Evolutionary conservation across 2,113 vertebrate species (phyloP).

Genomic region (Chloroceryle aenea): DNA sequence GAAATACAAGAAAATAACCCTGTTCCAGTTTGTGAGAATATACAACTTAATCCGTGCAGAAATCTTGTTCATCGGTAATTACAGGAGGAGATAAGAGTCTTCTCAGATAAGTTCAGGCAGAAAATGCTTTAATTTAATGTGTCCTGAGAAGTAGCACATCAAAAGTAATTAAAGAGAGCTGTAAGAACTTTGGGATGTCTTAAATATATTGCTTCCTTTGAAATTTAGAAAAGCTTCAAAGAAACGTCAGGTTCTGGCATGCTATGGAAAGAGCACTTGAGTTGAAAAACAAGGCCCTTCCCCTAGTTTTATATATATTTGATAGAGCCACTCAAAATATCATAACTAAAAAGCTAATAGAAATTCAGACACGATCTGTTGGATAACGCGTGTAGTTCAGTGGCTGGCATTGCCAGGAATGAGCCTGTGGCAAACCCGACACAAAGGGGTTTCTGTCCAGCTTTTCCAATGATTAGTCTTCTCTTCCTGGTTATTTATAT

Average conservation of each 20-base stretch:
- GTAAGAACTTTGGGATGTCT: slow-evolving; percentile 18
- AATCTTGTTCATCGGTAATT: slow-evolving; percentile 60
- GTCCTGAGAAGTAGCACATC: slow-evolving; percentile 30
- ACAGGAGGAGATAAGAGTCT: slow-evolving; percentile 26
- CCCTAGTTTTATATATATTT: slow-evolving; percentile 5
- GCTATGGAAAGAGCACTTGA: not conserved
- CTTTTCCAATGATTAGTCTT: slow-evolving; percentile 28
- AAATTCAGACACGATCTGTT: not conserved
- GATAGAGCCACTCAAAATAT: slow-evolving; percentile 17
- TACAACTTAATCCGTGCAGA: slow-evolving; percentile 1
- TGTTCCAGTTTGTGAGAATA: not conserved
- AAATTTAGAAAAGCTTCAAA: slow-evolving; percentile 64
- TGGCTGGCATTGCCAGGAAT: not conserved
- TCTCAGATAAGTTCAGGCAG: slow-evolving; percentile 41
- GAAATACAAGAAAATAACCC: not conserved
- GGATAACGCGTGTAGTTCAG: not conserved
- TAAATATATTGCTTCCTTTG: slow-evolving; percentile 27
- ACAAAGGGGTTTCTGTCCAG: slow-evolving; percentile 9
- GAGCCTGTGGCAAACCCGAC: slow-evolving; percentile 14
- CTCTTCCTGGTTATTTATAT: slow-evolving; percentile 21
- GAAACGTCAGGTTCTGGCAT: slow-evolving; percentile 28
- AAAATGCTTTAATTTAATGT: slow-evolving; percentile 41
- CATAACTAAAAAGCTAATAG: slow-evolving; percentile 17
- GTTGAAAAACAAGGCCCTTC: slow-evolving; percentile 21
- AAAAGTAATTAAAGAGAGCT: slow-evolving; percentile 35